A percentile compares a stretch with the other conserved stretches of the same genome.
phyloP scores from a whole-genome alignment of 2,113 vertebrate genomes.

The Oenanthe melanoleuca region DNA sequence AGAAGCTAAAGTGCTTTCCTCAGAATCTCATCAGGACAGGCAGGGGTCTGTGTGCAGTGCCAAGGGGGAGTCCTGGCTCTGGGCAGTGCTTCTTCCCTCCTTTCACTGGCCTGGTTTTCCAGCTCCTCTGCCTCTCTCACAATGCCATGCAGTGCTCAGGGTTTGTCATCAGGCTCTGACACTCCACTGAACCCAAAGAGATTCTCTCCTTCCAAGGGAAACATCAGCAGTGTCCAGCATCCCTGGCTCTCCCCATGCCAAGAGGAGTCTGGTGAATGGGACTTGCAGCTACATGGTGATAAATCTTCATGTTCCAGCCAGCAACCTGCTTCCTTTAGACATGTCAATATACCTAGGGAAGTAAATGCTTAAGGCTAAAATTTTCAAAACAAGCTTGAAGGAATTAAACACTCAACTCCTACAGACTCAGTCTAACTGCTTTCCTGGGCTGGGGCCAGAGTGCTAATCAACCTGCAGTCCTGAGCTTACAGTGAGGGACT shows the following conservation, averaged over 20 bases:
- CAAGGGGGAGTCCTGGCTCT: neutral
- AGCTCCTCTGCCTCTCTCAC: neutral
- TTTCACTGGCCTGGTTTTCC: neutral
- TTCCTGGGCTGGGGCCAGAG: conserved; percentile 13
- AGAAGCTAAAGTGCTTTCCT: neutral
- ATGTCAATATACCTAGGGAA: neutral
- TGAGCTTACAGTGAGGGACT: neutral
- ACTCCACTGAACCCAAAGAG: neutral
- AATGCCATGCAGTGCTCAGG: neutral
- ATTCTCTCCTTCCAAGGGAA: neutral
- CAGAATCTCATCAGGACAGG: neutral
- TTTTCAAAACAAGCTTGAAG: neutral
- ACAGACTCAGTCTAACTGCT: conserved; percentile 22
- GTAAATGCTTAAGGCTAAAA: neutral
- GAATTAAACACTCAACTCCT: neutral
- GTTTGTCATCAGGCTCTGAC: neutral
- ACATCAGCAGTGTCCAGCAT: neutral
- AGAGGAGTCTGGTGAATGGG: neutral
- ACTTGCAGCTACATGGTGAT: neutral
- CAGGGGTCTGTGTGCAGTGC: neutral
- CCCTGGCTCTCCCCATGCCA: neutral
- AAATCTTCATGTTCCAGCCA: neutral
- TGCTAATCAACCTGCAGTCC: neutral
- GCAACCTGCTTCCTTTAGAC: neutral
- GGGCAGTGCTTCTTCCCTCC: neutral